Percentiles rank a stretch among this genome's conserved stretches.
These are phyloP conservation scores for Zaprionus ghesquierei DNA, from an alignment of 1,140 invertebrate genomes.

Conservation along the genomic window DNA sequence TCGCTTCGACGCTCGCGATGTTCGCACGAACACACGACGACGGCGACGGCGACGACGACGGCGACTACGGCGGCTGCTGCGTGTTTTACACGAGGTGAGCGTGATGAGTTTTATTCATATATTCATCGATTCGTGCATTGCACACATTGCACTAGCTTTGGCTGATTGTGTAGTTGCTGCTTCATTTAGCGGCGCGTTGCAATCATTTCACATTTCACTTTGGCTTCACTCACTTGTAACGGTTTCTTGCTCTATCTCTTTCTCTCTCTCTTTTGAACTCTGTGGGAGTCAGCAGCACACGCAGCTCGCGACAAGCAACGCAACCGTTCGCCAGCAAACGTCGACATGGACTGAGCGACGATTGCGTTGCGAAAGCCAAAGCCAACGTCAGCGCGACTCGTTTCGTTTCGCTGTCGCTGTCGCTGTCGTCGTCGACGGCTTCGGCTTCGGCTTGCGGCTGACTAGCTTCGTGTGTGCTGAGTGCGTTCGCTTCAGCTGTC, in stretches of 20 bases:
- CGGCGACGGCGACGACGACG: not conserved
- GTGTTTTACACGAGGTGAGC: conserved; percentile 38
- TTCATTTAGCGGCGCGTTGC: conserved; percentile 14
- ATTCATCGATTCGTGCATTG: conserved; percentile 20
- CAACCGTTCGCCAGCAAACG: conserved; percentile 76
- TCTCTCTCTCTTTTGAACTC: not conserved
- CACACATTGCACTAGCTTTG: conserved; percentile 1
- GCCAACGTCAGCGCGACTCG: conserved; percentile 21
- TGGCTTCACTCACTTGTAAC: conserved; percentile 12
- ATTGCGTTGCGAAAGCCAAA: conserved; percentile 41
- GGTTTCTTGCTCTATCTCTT: not conserved
- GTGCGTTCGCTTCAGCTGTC: not conserved
- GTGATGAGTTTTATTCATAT: conserved; percentile 39
- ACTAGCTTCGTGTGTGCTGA: not conserved
- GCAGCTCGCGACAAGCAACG: conserved; percentile 41
- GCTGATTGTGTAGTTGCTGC: not conserved
- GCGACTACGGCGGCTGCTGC: not conserved
- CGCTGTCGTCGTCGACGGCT: not conserved
- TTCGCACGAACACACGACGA: not conserved
- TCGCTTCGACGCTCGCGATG: not conserved
- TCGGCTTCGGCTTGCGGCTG: conserved; percentile 1
- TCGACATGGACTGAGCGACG: conserved; percentile 65
- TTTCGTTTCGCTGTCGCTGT: not conserved
- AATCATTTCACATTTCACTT: conserved; percentile 15
- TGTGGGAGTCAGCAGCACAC: not conserved